Base-by-base conservation (phyloP, 2,113 vertebrate species). In the Phycodurus eques region DNA sequence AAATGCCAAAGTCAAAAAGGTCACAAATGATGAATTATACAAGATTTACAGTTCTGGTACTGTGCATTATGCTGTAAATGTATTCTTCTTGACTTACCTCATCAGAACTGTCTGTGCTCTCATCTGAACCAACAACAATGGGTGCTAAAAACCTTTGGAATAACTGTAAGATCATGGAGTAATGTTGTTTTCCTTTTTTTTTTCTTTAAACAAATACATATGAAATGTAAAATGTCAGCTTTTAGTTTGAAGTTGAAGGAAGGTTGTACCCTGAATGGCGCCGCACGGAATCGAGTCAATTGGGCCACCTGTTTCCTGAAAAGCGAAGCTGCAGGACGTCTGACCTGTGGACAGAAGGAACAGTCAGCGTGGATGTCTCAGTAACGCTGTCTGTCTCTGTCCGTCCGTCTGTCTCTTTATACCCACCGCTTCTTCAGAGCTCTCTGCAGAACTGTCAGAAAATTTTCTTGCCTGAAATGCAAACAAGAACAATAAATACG, bases 381-480 rank as follows among this genome's bases (percentile, higher is more conserved):
- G n/a, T n/a, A n/a, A n/a, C n/a, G n/a, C 1, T 43, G 8, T 67
- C 22, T 64, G 19, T 69, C 4, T 69, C 4, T 8, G 43, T 57
- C 35, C 8, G 53, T 15, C 67, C 3, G 2, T 42, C 19, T 4
- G 7, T 22, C 44, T 22, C n/a, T 8, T 42, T 22, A 60, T 62
- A 84, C 87, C 86, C 63, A 91, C 87, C 85, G 83, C 67, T 81
- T 93, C 90, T 27, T 93, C 93, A 17, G 92, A 91, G 73, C 92
- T 94, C 80, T 92, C 93, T 43, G 93, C 92, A 70, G 88, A 92
- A 83, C 86, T 91, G n/a, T 51, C 43, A 2, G 88, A 72, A 27
- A 64, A 67, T 67, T 88, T 90, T 66, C 39, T 87, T 0, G 82
- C 88, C 92, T 93, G 67, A 19, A 79, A 82, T 44, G 54, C 19